Conservation (phyloP, 2,113 vertebrate species). For the Chaetorhynchus papuensis region DNA sequence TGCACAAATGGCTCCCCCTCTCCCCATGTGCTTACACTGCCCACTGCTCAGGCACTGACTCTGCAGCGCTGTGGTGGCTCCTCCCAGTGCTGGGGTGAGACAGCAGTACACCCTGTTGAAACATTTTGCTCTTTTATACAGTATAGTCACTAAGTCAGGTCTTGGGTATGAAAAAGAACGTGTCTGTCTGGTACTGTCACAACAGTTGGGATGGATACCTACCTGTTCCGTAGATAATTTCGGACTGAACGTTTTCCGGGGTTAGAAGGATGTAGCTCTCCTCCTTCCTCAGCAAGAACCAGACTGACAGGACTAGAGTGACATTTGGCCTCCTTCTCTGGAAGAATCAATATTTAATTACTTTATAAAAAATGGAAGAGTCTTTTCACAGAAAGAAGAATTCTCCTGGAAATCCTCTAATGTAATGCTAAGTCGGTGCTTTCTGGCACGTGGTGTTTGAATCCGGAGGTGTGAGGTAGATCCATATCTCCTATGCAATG, state of each 20-base stretch:
- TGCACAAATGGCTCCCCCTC: background rate
- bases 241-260: background rate
- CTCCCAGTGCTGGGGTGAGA: background rate
- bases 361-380: background rate
- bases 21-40: background rate
- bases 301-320: background rate
- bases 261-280: background rate
- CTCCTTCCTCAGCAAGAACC: background rate
- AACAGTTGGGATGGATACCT: background rate
- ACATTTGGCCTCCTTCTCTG: background rate
- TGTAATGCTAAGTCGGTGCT: background rate
- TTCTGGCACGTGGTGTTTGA: background rate
- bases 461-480: rapidly evolving
- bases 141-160: background rate
- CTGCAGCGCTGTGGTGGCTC: rapidly evolving
- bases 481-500: background rate
- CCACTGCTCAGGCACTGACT: background rate
- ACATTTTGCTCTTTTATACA: background rate
- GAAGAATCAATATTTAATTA: background rate
- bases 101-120: background rate
- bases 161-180: background rate
- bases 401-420: background rate
- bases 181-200: background rate
- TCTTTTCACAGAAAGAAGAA: background rate
- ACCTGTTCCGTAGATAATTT: background rate